Evolutionary conservation across 2,888 invertebrate genomes (phyloP).

Genomic region (Trissolcus japonicus): DNA sequence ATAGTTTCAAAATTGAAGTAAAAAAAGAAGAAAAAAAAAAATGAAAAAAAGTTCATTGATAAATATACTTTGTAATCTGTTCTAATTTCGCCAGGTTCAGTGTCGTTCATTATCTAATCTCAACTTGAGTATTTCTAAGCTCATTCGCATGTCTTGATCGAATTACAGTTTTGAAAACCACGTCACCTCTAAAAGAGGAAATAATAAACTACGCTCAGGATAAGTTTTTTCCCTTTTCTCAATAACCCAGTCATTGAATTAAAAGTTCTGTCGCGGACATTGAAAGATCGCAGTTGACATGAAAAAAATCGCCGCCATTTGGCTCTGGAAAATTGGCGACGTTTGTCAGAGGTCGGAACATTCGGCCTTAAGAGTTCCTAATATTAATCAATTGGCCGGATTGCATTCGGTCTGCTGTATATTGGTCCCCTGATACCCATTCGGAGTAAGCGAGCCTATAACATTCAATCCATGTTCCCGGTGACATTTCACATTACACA

Average conservation of each 20-base stretch:
- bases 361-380: conserved; percentile 7
- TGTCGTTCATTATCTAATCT: no score
- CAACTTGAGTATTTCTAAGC: no score
- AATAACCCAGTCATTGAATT: neutral
- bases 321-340: neutral
- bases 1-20: no score
- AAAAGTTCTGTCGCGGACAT: neutral
- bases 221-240: neutral
- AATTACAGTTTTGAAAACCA: no score
- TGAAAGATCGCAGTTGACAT: neutral
- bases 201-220: neutral
- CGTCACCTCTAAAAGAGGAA: neutral
- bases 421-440: conserved; percentile 32
- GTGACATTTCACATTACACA: conserved; percentile 34
- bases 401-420: conserved; percentile 13
- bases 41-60: no score
- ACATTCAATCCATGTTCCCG: conserved; percentile 26
- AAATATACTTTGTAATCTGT: no score
- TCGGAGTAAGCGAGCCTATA: conserved; percentile 26
- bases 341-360: neutral
- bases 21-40: no score
- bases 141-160: no score
- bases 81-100: no score
- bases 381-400: conserved; percentile 27
- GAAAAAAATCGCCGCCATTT: neutral